Evolutionary conservation across 37 sponge, comb jelly and placozoan genomes (phyloP).

Genomic region (Haliclona indistincta): DNA sequence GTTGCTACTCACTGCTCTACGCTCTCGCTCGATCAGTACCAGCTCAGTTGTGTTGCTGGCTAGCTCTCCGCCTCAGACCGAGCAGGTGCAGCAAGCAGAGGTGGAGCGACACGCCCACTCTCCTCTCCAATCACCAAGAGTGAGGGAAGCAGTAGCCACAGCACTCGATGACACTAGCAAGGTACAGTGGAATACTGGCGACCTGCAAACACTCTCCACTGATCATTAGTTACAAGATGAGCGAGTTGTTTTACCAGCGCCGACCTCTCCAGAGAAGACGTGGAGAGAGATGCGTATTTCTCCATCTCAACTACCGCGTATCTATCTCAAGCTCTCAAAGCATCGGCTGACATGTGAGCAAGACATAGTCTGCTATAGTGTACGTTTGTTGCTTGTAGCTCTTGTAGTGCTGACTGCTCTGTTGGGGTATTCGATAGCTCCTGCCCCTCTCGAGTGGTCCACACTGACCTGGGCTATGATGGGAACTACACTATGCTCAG

Average conservation of each 20-base stretch:
- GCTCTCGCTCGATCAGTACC: no score
- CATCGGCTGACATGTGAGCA: conserved; percentile 71
- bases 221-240: not conserved
- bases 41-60: no score
- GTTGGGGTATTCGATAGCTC: conserved; percentile 87
- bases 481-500: conserved; percentile 93
- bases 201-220: no score
- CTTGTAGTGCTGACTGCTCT: conserved; percentile 95
- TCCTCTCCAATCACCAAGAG: no score
- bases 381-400: conserved; percentile 21
- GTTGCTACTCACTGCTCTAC: no score
- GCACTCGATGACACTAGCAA: conserved; percentile 27
- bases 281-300: conserved; percentile 30
- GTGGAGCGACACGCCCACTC: no score
- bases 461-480: conserved; percentile 55
- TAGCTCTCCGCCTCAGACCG: no score
- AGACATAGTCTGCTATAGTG: not conserved
- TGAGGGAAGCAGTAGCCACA: not conserved
- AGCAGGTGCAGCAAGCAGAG: no score
- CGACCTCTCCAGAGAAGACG: conserved; percentile 24
- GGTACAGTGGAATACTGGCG: no score
- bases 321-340: conserved; percentile 90
- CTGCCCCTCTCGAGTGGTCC: conserved; percentile 50
- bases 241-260: no score
- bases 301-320: conserved; percentile 50